A percentile compares a stretch with the other conserved stretches of the same genome.
These are phyloP conservation scores for Gandaritis pyraliata DNA, from an alignment of 2,888 invertebrate genomes.

Conservation along the genomic window DNA sequence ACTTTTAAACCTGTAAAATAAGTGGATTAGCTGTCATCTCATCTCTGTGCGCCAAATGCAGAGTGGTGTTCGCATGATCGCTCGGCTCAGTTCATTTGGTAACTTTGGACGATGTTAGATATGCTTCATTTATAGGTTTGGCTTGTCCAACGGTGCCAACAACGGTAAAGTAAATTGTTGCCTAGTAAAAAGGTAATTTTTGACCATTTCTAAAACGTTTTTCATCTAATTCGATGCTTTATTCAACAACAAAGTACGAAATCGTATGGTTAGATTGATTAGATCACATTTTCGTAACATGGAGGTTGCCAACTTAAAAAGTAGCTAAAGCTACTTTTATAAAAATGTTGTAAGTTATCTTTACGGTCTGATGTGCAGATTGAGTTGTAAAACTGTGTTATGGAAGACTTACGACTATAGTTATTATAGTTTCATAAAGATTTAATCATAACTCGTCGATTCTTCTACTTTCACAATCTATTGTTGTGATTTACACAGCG, in stretches of 20 bases:
- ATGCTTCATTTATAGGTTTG: slow-evolving; percentile 8
- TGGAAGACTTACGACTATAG: slow-evolving; percentile 1
- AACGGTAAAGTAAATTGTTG: too few species aligned
- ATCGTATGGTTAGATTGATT: slow-evolving; percentile 1
- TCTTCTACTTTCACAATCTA: too few species aligned
- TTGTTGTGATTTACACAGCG: too few species aligned
- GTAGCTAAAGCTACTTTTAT: background rate
- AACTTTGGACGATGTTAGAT: slow-evolving; percentile 13
- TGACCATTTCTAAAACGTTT: too few species aligned
- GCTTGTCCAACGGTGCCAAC: background rate
- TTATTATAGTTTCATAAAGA: background rate
- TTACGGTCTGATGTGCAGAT: slow-evolving; percentile 25
- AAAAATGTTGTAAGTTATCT: slow-evolving; percentile 21
- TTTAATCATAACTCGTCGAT: background rate
- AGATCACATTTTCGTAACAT: slow-evolving; percentile 21
- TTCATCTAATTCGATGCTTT: background rate
- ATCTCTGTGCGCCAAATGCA: slow-evolving; percentile 40
- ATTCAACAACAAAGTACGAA: slow-evolving; percentile 4
- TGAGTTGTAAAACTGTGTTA: slow-evolving; percentile 14
- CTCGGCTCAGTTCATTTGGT: slow-evolving; percentile 52
- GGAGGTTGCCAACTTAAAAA: background rate
- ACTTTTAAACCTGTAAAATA: background rate
- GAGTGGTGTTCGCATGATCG: slow-evolving; percentile 51
- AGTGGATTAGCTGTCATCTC: slow-evolving; percentile 10
- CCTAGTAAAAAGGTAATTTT: too few species aligned